phyloP scores from a whole-genome alignment of 64 coral and sea anemone species.

The Actinia tenebrosa region DNA sequence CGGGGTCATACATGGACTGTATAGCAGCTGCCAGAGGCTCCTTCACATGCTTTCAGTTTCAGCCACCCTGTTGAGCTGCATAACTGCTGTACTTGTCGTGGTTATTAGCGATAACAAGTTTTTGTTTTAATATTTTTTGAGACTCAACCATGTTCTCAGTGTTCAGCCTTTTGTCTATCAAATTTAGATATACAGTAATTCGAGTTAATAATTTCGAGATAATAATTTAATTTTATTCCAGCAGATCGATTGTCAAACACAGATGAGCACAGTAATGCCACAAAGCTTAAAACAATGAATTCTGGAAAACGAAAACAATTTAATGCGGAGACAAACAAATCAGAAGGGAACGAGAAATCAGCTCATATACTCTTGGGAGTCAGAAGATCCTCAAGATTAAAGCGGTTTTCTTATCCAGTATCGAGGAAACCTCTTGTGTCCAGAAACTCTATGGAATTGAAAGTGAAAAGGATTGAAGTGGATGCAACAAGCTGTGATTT shows the following conservation, averaged over 20 bases:
- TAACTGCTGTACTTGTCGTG: no score
- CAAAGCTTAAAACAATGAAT: background rate
- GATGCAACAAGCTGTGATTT: background rate
- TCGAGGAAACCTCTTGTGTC: background rate
- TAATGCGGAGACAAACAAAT: background rate
- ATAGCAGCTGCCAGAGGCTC: no score
- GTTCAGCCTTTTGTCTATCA: no score
- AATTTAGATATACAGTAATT: no score
- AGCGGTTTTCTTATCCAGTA: conserved; percentile 32
- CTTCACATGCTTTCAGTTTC: no score
- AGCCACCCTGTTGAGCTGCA: no score
- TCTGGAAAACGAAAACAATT: background rate
- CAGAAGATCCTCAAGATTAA: conserved; percentile 11
- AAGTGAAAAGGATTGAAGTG: background rate
- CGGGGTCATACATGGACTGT: no score
- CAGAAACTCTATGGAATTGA: background rate
- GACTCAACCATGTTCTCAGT: no score
- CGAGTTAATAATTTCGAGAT: no score
- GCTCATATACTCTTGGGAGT: conserved; percentile 20
- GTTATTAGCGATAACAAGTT: no score
- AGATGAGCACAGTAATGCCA: background rate
- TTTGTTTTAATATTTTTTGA: no score
- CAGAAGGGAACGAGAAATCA: background rate
- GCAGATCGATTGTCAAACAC: background rate
- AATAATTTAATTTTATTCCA: background rate